Evolutionary conservation across 2,113 vertebrate genomes (phyloP), one percentile per base, ranked within the genome.

Genomic region (Alouatta palliata): DNA sequence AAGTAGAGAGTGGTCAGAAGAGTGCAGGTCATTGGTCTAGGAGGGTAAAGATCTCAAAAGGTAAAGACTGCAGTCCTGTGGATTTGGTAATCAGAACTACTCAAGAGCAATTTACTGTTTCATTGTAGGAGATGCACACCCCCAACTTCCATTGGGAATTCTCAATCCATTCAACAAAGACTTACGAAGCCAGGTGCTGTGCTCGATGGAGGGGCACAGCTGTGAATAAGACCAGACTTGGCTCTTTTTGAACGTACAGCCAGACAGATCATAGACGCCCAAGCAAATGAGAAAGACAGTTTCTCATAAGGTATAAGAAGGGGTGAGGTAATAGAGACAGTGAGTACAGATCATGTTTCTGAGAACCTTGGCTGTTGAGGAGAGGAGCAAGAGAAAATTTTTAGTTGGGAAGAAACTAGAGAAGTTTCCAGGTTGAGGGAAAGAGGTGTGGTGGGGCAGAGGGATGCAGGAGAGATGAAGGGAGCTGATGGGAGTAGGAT

Each of bases 151-250:
- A 8, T 1, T 82, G 35, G 49, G 27, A 90, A 61, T 90, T 84
- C 81, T 68, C 35, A 82, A 1, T 93, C 64, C 32, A 66, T 81
- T 84, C 86, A 83, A 82, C 54, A 97, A 94, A 85, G 37, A 40
- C 13, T 95, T 96, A 32, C 30, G 32, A 89, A 82, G n/a, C 43
- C 27, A 89, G 75, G 47, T 45, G 49, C n/a, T 82, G 6, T 47
- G 71, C 70, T 52, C 49, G 19, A 19, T 52, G 56, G 68, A 96
- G 23, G 8, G 27, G 21, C 77, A 75, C 30, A 80, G 7, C 11
- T 95, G 27, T 77, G 68, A 96, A 64, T 37, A 68, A 87, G 49
- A 91, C 37, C 80, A 49, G 64, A 54, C 8, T 61, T 61, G 81
- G n/a, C n/a, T 90, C 45, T 40, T 92, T 87, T 61, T 23, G 35